Base-by-base conservation (phyloP, 2,797 vertebrate genomes). In the Sphenodon punctatus region DNA sequence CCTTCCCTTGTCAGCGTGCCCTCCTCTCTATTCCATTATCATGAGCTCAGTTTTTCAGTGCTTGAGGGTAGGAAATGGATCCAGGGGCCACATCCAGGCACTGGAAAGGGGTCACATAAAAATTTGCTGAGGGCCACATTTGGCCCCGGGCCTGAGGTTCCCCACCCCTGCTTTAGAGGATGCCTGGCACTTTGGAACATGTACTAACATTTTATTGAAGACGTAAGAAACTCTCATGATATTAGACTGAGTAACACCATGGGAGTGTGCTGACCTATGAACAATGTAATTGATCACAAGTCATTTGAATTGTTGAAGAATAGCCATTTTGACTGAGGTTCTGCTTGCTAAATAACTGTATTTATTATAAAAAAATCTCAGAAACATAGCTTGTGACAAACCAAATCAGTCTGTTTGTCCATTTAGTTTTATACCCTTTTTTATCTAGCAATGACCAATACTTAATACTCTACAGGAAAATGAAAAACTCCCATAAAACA, bases 161-260 rank as follows among this genome's bases (percentile, higher is more conserved):
- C n/a, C n/a, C n/a, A n/a, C n/a, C n/a, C n/a, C n/a, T n/a, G n/a
- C n/a, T n/a, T n/a, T n/a, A n/a, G n/a, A n/a, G n/a, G n/a, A n/a
- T n/a, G n/a, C n/a, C n/a, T n/a, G n/a, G n/a, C n/a, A n/a, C n/a
- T n/a, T n/a, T n/a, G n/a, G n/a, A n/a, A n/a, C n/a, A n/a, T n/a
- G n/a, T n/a, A n/a, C n/a, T n/a, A n/a, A n/a, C n/a, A n/a, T n/a
- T n/a, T 41, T 3, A 17, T 19, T 13, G 12, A 22, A 32, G 20
- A 6, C 22, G 15, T 0, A 13, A 3, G 15, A 10, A 4, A 65
- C 55, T 78, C 41, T n/a, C 0, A 0, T 19, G 36, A 34, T 36
- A 8, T 30, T n/a, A 53, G 20, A 46, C 7, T 15, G 14, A 14
- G 45, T 27, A 67, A 39, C 10, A 67, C 20, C 12, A 34, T 38